Conservation (phyloP, 2,888 invertebrate species). For the Nephrocerus scutellatus region DNA sequence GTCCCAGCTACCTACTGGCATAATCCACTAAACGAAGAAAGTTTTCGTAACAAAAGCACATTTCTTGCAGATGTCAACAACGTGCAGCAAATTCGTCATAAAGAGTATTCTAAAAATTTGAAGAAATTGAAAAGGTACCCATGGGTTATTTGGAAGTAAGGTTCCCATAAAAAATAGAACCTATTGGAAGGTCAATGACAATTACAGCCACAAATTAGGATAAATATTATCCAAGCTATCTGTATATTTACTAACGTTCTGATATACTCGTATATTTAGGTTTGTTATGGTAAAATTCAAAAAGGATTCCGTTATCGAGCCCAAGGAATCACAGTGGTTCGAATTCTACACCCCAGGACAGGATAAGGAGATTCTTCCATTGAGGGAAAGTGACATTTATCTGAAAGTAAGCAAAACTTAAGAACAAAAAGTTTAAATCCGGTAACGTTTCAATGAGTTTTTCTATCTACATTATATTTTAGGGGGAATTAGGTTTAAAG, state of each 20-base stretch:
- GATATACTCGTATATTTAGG: conserved; percentile 45
- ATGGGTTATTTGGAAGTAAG: neutral
- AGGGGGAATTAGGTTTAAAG: conserved; percentile 76
- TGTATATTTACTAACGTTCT: neutral
- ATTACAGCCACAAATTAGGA: neutral
- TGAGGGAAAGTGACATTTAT: conserved; percentile 70
- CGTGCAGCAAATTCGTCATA: conserved; percentile 52
- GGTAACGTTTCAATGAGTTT: conserved; percentile 1
- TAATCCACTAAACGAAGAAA: conserved; percentile 75
- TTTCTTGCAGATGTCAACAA: conserved; percentile 94
- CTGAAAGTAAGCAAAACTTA: conserved; percentile 53
- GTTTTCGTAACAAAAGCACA: conserved; percentile 65
- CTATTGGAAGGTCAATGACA: neutral
- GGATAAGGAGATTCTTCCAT: conserved; percentile 54
- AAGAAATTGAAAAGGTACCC: conserved; percentile 52
- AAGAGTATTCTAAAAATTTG: conserved; percentile 68
- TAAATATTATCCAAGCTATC: neutral
- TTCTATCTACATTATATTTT: conserved; percentile 34
- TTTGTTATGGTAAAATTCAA: conserved; percentile 83
- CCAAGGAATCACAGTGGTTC: conserved; percentile 86
- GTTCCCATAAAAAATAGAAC: neutral
- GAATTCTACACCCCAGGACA: conserved; percentile 85
- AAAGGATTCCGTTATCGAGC: conserved; percentile 82
- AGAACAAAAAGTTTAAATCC: neutral
- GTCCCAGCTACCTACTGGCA: conserved; percentile 98